These are phyloP conservation scores for Gryllus longicercus DNA, from an alignment of 2,888 invertebrate genomes.

Conservation along the genomic window DNA sequence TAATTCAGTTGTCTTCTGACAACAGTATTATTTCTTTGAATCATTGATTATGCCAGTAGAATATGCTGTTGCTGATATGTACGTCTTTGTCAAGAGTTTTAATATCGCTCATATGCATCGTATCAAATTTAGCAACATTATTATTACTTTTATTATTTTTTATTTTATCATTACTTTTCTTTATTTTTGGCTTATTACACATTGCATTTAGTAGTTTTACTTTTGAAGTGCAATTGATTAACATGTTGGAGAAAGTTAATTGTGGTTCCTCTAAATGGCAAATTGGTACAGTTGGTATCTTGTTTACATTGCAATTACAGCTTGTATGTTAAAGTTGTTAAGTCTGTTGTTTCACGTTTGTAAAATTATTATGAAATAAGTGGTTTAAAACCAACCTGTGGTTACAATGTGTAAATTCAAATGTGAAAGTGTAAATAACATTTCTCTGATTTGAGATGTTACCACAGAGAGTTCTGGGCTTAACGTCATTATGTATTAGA, in stretches of 20 bases:
- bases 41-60: background rate
- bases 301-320: background rate
- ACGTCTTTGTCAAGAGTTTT: background rate
- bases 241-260: background rate
- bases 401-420: slow-evolving; percentile 5
- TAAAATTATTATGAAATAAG: slow-evolving; percentile 1
- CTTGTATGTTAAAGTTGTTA: background rate
- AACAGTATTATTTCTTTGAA: background rate
- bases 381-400: background rate
- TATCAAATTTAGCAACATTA: background rate
- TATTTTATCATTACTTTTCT: no score
- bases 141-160: no score
- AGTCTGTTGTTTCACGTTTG: slow-evolving; percentile 6
- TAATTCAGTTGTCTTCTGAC: background rate
- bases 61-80: background rate
- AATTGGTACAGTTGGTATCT: background rate
- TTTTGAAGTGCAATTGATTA: background rate
- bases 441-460: background rate
- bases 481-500: slow-evolving; percentile 3
- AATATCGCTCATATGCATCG: background rate
- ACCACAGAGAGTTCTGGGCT: background rate
- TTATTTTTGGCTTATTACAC: no score
- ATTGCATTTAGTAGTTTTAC: no score
- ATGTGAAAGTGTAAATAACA: slow-evolving; percentile 8
- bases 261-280: background rate